These are phyloP conservation scores for Axea sp. DNA, from an alignment of 2,888 invertebrate species.

Conservation along the genomic window DNA sequence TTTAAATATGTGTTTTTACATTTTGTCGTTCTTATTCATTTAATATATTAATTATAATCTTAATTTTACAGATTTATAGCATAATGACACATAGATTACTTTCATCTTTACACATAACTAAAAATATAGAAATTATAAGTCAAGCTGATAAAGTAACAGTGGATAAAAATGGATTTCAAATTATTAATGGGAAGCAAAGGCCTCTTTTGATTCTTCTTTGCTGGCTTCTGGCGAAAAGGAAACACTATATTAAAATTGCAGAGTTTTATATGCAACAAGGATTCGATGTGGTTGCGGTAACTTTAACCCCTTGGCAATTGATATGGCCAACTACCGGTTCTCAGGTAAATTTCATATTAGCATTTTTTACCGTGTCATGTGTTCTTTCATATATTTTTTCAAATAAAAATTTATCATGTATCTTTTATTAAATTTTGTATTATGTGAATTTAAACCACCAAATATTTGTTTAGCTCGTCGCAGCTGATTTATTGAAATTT, in stretches of 20 bases:
- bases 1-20: too few relatives aligned
- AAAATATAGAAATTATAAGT: conserved; percentile 44
- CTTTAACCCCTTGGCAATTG: conserved; percentile 90
- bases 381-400: too few relatives aligned
- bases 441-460: too few relatives aligned
- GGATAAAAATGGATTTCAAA: conserved; percentile 36
- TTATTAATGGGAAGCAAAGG: conserved; percentile 79
- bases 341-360: too few relatives aligned
- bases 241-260: conserved; percentile 91
- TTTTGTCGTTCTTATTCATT: too few relatives aligned
- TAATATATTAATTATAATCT: not conserved
- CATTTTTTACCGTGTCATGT: too few relatives aligned
- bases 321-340: conserved; percentile 91
- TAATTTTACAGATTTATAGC: conserved; percentile 25
- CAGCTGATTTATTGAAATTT: conserved; percentile 87
- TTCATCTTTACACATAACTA: conserved; percentile 30
- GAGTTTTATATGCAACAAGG: conserved; percentile 90
- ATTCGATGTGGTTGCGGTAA: conserved; percentile 90
- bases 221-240: conserved; percentile 91
- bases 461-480: conserved; percentile 83
- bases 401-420: too few relatives aligned
- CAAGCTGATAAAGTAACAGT: conserved; percentile 21
- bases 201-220: conserved; percentile 91
- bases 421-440: too few relatives aligned
- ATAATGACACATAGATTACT: conserved; percentile 22